Conservation (phyloP, 2,888 invertebrate genomes). For the Phoenoteleia sp. region DNA sequence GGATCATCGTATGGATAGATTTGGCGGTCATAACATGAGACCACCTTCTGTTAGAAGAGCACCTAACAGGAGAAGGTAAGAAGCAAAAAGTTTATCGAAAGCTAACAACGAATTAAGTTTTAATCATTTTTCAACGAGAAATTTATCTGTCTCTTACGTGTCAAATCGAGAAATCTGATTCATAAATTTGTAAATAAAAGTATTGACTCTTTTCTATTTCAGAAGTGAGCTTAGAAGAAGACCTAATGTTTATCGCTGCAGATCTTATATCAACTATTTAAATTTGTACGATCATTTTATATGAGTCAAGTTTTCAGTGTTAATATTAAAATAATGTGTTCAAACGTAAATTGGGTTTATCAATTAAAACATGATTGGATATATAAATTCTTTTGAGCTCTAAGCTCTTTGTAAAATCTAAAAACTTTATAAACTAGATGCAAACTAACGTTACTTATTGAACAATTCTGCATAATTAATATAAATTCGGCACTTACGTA, state of each 20-base stretch:
- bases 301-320: not conserved
- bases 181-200: not conserved
- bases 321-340: not conserved
- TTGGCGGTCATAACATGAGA: constrained; percentile 84
- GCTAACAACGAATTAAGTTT: constrained; percentile 26
- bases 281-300: constrained; percentile 35
- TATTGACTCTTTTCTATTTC: constrained; percentile 35
- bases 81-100: too few species aligned
- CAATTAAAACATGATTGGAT: too few species aligned
- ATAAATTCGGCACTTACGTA: too few species aligned
- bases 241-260: constrained; percentile 28
- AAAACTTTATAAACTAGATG: too few species aligned
- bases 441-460: too few species aligned
- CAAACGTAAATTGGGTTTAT: too few species aligned
- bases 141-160: too few species aligned
- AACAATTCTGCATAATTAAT: too few species aligned
- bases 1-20: constrained; percentile 83
- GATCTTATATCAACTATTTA: constrained; percentile 33
- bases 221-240: constrained; percentile 45
- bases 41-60: constrained; percentile 85
- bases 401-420: too few species aligned
- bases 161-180: constrained; percentile 21
- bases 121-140: not conserved
- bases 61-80: constrained; percentile 85
- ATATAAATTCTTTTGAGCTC: too few species aligned